Conservation (phyloP, 2,113 vertebrate genomes). For the Pygoscelis adeliae region DNA sequence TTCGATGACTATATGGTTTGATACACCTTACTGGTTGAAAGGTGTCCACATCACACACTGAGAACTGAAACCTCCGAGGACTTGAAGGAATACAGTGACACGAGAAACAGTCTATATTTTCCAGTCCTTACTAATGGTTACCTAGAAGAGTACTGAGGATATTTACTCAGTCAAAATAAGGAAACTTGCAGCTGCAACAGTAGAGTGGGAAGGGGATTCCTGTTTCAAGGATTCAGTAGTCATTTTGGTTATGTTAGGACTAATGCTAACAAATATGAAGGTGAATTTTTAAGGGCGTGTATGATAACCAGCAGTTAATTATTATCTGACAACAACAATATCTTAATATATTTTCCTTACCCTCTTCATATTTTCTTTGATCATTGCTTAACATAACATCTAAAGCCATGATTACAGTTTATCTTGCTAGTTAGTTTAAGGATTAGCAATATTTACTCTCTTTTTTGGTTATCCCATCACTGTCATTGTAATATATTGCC, state of each 20-base stretch:
- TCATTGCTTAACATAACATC: neutral
- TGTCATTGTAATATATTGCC: neutral
- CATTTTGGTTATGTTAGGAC: neutral
- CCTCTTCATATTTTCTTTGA: neutral
- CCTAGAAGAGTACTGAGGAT: neutral
- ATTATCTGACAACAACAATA: neutral
- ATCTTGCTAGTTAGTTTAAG: neutral
- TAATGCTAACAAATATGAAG: neutral
- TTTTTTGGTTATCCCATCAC: neutral
- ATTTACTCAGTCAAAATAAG: neutral
- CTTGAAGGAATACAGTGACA: neutral
- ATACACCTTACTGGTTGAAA: neutral
- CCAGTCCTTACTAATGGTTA: neutral
- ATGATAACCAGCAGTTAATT: neutral
- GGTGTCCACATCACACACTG: neutral
- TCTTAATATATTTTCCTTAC: neutral
- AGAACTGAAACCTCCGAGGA: neutral
- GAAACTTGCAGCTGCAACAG: neutral
- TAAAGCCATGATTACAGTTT: neutral
- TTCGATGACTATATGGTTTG: neutral
- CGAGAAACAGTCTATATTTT: neutral
- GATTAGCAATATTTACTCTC: neutral
- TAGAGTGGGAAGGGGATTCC: neutral
- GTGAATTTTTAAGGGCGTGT: neutral
- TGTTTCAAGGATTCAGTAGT: neutral